Evolutionary conservation across 2,797 vertebrate species (phyloP).

Genomic region (Prunella strophiata): DNA sequence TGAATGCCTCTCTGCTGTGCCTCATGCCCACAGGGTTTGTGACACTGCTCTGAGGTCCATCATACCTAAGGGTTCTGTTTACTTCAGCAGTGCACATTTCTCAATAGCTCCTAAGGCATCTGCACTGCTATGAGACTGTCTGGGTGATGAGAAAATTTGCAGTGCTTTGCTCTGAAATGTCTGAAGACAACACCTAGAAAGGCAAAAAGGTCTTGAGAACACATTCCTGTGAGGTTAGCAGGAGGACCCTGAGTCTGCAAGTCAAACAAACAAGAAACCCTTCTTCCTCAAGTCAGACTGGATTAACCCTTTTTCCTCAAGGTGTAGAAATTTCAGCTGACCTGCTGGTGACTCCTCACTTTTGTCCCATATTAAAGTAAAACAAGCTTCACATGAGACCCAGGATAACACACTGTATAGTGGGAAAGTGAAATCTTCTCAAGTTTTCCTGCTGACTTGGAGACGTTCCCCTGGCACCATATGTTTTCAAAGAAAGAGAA

Average conservation of each 20-base stretch:
- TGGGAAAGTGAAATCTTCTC: neutral
- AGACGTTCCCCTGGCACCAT: neutral
- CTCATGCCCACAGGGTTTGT: neutral
- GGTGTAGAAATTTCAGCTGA: neutral
- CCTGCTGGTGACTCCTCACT: neutral
- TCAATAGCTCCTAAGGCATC: neutral
- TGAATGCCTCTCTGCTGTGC: neutral
- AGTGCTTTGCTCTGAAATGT: neutral
- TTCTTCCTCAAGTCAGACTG: rapidly evolving
- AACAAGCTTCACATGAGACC: neutral
- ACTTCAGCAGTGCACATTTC: neutral
- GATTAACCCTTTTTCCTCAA: neutral
- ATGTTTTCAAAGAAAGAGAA: neutral
- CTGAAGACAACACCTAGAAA: neutral
- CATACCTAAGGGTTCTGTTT: neutral
- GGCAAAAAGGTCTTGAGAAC: neutral
- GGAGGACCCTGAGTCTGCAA: neutral
- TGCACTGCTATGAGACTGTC: neutral
- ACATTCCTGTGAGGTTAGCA: neutral
- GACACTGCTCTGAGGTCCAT: neutral
- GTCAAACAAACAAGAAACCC: neutral
- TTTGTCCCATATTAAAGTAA: neutral
- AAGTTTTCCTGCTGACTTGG: neutral
- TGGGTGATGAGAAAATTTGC: neutral
- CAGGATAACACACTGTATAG: rapidly evolving